These are phyloP conservation scores for Ectropis grisescens DNA, from an alignment of 1,140 invertebrate genomes.

Conservation along the genomic window DNA sequence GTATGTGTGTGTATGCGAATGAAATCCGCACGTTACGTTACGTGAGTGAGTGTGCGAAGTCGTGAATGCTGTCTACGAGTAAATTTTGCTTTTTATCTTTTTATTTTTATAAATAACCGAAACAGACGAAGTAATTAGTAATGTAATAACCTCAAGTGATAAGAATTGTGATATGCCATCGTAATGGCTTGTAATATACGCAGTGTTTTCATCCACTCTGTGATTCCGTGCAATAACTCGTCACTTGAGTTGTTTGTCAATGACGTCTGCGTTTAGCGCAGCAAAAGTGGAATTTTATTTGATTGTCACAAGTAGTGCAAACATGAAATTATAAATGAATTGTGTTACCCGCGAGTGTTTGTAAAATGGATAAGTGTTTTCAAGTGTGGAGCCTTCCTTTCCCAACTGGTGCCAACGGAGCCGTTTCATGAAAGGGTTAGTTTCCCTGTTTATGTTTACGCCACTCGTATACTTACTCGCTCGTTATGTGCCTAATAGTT, in stretches of 20 bases:
- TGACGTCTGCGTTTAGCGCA: conserved; percentile 68
- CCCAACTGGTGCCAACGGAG: conserved; percentile 54
- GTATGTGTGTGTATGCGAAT: conserved; percentile 36
- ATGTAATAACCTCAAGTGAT: conserved; percentile 56
- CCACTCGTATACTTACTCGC: conserved; percentile 12
- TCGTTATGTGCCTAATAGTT: conserved; percentile 12
- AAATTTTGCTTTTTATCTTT: conserved; percentile 65
- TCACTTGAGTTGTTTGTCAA: conserved; percentile 66
- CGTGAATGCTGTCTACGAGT: conserved; percentile 59
- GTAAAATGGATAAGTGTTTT: conserved; percentile 66
- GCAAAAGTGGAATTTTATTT: conserved; percentile 66
- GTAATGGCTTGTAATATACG: conserved; percentile 50
- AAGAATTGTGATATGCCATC: conserved; percentile 58
- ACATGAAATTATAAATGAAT: conserved; percentile 45
- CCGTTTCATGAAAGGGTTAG: conserved; percentile 68
- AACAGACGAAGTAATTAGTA: conserved; percentile 50
- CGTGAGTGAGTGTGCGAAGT: conserved; percentile 54
- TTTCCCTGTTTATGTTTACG: conserved; percentile 63
- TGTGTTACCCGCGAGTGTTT: conserved; percentile 54
- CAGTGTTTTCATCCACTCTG: conserved; percentile 58
- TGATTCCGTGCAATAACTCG: conserved; percentile 60
- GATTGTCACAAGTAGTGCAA: conserved; percentile 64
- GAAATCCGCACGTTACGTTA: conserved; percentile 54
- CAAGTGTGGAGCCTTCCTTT: conserved; percentile 49
- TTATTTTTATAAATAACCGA: conserved; percentile 65